phyloP scores from a whole-genome alignment of 2,888 invertebrate genomes.

The Epistrophe grossulariae region DNA sequence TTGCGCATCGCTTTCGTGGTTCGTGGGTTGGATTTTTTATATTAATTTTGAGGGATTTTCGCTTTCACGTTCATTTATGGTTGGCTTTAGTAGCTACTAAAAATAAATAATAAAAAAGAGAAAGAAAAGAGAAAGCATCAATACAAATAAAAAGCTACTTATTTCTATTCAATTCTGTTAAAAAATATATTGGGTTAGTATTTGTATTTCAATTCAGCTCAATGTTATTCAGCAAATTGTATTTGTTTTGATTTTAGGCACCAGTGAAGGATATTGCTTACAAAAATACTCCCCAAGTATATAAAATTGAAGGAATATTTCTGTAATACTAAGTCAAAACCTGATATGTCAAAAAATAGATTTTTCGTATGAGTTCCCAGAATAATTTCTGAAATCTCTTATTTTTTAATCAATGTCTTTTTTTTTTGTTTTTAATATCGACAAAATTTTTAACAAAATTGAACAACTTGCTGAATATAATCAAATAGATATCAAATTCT shows the following conservation, averaged over 20 bases:
- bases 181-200: background rate
- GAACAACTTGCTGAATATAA: no score
- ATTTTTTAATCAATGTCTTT: no score
- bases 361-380: no score
- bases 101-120: constrained; percentile 56
- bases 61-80: constrained; percentile 72
- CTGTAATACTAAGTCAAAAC: no score
- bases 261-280: background rate
- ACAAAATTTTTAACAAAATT: no score
- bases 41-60: constrained; percentile 44
- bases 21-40: constrained; percentile 47
- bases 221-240: constrained; percentile 11
- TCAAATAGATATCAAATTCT: no score
- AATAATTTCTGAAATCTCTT: no score
- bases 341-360: no score
- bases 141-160: constrained; percentile 13
- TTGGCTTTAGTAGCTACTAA: constrained; percentile 74
- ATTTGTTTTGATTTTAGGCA: background rate
- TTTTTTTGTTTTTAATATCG: no score
- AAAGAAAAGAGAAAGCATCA: constrained; percentile 64
- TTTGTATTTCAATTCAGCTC: background rate
- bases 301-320: no score
- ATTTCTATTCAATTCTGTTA: background rate
- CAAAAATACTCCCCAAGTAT: background rate
- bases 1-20: constrained; percentile 52